Percentiles rank a stretch among this genome's conserved stretches.
These are phyloP conservation scores for Disparrhopalites patrizii DNA, from an alignment of 2,888 invertebrate genomes.

Conservation along the genomic window DNA sequence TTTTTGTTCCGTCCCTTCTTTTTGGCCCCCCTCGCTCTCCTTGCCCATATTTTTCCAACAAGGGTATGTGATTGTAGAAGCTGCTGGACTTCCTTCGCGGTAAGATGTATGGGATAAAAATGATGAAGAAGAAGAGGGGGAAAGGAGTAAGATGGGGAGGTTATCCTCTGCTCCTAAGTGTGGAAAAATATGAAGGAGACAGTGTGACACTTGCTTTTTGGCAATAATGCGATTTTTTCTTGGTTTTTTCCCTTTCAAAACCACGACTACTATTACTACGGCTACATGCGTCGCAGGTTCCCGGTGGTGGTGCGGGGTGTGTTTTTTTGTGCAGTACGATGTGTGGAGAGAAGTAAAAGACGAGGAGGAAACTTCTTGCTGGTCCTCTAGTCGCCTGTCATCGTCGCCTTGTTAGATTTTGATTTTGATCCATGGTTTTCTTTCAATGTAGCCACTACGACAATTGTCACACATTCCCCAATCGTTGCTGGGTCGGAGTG, in stretches of 20 bases:
- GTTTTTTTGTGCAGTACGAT: not conserved
- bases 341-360: too few species aligned
- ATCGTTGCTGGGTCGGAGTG: too few species aligned
- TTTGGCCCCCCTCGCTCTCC: too few species aligned
- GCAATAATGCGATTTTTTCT: conserved; percentile 30
- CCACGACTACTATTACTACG: conserved; percentile 2
- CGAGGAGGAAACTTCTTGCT: not conserved
- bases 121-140: too few species aligned
- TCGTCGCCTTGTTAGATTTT: conserved; percentile 24
- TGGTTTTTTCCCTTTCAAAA: not conserved
- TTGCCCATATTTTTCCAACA: too few species aligned
- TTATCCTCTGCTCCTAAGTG: too few species aligned
- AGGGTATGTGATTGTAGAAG: too few species aligned
- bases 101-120: too few species aligned
- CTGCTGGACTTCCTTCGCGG: too few species aligned
- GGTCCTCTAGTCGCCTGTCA: conserved; percentile 20
- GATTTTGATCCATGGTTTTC: conserved; percentile 35
- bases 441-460: conserved; percentile 16
- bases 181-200: conserved; percentile 8
- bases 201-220: conserved; percentile 27
- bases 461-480: not conserved
- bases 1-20: too few species aligned
- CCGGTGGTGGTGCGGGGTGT: conserved; percentile 2
- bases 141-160: too few species aligned
- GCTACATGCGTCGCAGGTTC: too few species aligned